A percentile compares a stretch with the other conserved stretches of the same genome.
These are phyloP conservation scores for Lamprologus sp. DNA, from an alignment of 2,113 vertebrate species.

Conservation along the genomic window DNA sequence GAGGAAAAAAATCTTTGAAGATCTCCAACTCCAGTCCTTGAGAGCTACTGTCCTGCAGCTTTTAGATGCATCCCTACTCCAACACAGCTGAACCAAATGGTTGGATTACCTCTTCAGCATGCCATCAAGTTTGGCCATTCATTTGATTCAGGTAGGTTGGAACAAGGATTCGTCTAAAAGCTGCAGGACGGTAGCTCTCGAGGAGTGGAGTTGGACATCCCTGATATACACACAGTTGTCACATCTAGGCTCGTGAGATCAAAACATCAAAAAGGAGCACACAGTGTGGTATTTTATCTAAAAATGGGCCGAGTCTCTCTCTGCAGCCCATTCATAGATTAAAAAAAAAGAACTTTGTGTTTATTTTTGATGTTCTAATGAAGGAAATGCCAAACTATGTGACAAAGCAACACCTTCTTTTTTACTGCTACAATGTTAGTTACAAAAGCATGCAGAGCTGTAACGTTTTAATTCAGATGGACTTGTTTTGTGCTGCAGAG, in stretches of 20 bases:
- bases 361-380: neutral
- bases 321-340: neutral
- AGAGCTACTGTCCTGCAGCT: neutral
- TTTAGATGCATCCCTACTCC: neutral
- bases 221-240: neutral
- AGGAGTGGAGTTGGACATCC: neutral
- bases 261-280: neutral
- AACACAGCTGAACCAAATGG: neutral
- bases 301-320: neutral
- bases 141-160: neutral
- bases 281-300: neutral
- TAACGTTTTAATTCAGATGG: neutral
- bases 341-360: neutral
- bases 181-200: accelerated
- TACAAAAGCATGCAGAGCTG: neutral
- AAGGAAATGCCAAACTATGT: neutral
- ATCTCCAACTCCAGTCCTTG: neutral
- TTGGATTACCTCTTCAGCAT: neutral
- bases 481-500: neutral
- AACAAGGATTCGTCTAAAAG: neutral
- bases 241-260: neutral
- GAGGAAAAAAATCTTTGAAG: neutral
- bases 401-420: neutral
- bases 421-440: neutral
- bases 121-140: neutral